Base-by-base conservation (phyloP, 2,888 invertebrate species). In the Spialia ferax region DNA sequence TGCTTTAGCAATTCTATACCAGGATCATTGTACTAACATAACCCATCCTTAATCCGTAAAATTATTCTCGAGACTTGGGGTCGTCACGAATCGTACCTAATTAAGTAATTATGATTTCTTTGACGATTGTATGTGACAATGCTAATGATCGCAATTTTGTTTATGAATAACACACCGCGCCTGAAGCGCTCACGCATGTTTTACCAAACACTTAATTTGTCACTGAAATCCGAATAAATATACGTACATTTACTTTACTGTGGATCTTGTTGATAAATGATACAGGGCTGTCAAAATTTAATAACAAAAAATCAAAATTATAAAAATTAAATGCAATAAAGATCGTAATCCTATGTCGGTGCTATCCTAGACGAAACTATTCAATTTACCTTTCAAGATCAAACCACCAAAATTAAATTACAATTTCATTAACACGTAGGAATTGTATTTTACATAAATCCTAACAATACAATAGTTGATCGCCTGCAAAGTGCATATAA, bases 91-190 rank as follows among this genome's bases (percentile, higher is more conserved):
- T 11, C 32, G 20, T 64, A n/a, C n/a, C n/a, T n/a, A 64, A 64
- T 64, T 64, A 64, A 64, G 56, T 64, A 56, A 64, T 64, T 64
- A 56, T n/a, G 56, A 1, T 29, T 64, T 56, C 22, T 56, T 32
- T 64, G 63, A 64, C 63, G 54, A 63, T 54, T 38, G 48, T 64
- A 18, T 64, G 32, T 64, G 63, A 63, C 56, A 56, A 64, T 20
- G 48, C 45, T 64, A 63, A 64, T 32, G 48, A 56, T 22, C 48
- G 45, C 35, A 64, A 48, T 22, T 55, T 55, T 4, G 15, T 42
- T 22, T 35, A 15, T 5, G n/a, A 48, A 15, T 42, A 42, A 18
- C 11, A 20, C 63, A 35, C 7, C 20, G 15, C 15, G 54, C 45
- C 48, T 45, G 32, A 22, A n/a, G n/a, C 42, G 54, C 18, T 48